phyloP scores from a whole-genome alignment of 2,888 invertebrate genomes.

The Anoncus sp. region DNA sequence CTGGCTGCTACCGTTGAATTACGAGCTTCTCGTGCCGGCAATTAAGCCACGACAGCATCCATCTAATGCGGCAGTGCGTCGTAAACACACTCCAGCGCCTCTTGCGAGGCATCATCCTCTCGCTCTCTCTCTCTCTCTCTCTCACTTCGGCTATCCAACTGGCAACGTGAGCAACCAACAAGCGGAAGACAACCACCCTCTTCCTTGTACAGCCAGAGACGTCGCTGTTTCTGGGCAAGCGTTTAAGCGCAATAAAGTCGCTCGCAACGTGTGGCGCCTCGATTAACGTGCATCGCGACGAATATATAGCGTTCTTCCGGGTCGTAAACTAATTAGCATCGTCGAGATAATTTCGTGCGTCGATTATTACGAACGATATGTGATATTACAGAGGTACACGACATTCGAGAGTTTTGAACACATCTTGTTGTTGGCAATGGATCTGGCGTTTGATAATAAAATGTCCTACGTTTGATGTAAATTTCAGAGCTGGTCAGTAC shows the following conservation, averaged over 20 bases:
- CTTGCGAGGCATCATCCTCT: constrained; percentile 50
- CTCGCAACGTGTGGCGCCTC: constrained; percentile 54
- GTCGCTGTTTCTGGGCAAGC: constrained; percentile 55
- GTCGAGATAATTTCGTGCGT: constrained; percentile 32
- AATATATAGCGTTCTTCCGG: constrained; percentile 31
- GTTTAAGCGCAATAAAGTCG: constrained; percentile 69
- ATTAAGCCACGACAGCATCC: constrained; percentile 77
- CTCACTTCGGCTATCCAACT: constrained; percentile 38
- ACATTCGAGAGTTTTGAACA: background rate
- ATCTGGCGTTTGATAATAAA: background rate
- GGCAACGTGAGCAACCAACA: constrained; percentile 47
- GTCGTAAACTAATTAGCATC: constrained; percentile 62
- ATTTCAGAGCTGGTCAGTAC: no score
- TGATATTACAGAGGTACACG: background rate
- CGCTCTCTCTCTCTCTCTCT: constrained; percentile 33
- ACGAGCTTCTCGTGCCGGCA: constrained; percentile 71
- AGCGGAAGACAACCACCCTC: constrained; percentile 40
- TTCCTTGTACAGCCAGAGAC: constrained; percentile 24
- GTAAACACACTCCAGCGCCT: constrained; percentile 74
- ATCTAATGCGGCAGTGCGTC: constrained; percentile 75
- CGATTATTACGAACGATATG: constrained; percentile 26
- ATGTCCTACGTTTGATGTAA: no score
- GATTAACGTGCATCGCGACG: constrained; percentile 50
- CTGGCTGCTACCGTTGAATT: constrained; percentile 70
- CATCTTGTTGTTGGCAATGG: background rate